Evolutionary conservation across 2,888 invertebrate genomes (phyloP).

Genomic region (Sialis fuliginosa): DNA sequence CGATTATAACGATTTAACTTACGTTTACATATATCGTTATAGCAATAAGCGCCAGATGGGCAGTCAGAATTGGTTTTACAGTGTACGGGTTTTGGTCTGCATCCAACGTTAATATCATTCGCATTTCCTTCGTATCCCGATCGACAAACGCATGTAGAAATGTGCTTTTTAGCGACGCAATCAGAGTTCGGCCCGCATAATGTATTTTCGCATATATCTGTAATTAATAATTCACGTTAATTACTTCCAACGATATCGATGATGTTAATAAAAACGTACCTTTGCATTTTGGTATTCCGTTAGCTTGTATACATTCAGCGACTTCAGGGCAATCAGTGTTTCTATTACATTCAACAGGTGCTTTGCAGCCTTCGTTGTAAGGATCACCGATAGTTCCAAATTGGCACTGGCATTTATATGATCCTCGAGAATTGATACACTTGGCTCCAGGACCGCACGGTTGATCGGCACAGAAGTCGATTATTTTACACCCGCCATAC

Average conservation of each 20-base stretch:
- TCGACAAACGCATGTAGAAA: conserved; percentile 61
- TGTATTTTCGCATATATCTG: conserved; percentile 60
- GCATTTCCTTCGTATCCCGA: conserved; percentile 64
- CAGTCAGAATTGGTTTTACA: conserved; percentile 60
- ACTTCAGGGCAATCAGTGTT: conserved; percentile 66
- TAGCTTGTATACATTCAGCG: conserved; percentile 55
- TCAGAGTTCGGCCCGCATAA: conserved; percentile 72
- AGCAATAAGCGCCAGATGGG: conserved; percentile 61
- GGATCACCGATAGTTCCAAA: conserved; percentile 69
- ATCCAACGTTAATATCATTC: conserved; percentile 47
- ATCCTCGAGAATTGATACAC: conserved; percentile 64
- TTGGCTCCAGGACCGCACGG: conserved; percentile 67
- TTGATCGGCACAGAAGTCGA: conserved; percentile 60
- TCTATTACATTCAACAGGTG: conserved; percentile 62
- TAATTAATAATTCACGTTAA: conserved; percentile 7
- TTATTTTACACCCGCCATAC: conserved; percentile 44
- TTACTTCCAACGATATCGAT: no score
- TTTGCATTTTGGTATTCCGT: conserved; percentile 62
- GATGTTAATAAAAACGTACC: conserved; percentile 22
- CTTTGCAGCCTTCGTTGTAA: conserved; percentile 63
- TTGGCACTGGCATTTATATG: conserved; percentile 65
- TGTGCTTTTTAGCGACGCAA: conserved; percentile 59
- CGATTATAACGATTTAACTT: conserved; percentile 15
- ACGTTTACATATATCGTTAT: conserved; percentile 67
- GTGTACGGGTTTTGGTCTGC: conserved; percentile 52